phyloP scores from a whole-genome alignment of 2,113 vertebrate genomes.

The Centropristis striata region DNA sequence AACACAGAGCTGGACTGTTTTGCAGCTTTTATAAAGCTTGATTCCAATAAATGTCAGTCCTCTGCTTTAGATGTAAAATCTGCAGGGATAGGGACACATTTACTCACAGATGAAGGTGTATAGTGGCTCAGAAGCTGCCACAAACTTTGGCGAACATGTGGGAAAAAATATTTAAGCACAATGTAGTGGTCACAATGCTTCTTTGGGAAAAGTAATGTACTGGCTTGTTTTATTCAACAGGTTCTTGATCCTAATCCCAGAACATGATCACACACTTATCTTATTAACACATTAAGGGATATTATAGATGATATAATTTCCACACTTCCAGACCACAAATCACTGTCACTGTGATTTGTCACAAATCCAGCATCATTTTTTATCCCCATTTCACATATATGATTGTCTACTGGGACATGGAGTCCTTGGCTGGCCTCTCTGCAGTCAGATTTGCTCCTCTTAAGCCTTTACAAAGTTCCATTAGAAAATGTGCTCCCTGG shows the following conservation, averaged over 20 bases:
- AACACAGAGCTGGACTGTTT: background rate
- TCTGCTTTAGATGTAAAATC: slow-evolving; percentile 7
- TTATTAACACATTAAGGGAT: background rate
- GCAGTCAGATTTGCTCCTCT: background rate
- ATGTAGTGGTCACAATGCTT: background rate
- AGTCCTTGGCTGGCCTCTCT: background rate
- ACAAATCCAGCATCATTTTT: background rate
- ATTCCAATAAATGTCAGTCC: slow-evolving; percentile 5
- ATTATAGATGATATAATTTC: background rate
- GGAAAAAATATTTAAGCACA: background rate
- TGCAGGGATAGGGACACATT: background rate
- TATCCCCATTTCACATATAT: background rate
- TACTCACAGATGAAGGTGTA: background rate
- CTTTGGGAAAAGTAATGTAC: background rate
- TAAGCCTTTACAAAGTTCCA: slow-evolving; percentile 5
- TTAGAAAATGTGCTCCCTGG: background rate
- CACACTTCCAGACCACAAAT: background rate
- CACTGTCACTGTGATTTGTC: background rate
- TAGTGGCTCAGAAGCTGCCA: background rate
- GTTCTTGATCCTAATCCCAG: background rate
- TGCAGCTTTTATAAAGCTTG: background rate
- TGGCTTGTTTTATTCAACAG: background rate
- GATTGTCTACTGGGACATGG: background rate
- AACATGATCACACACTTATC: background rate
- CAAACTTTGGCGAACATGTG: background rate